Evolutionary conservation across 2,888 invertebrate genomes (phyloP), one percentile per base, ranked within the genome.

Genomic region (Lumbricus terrestris): DNA sequence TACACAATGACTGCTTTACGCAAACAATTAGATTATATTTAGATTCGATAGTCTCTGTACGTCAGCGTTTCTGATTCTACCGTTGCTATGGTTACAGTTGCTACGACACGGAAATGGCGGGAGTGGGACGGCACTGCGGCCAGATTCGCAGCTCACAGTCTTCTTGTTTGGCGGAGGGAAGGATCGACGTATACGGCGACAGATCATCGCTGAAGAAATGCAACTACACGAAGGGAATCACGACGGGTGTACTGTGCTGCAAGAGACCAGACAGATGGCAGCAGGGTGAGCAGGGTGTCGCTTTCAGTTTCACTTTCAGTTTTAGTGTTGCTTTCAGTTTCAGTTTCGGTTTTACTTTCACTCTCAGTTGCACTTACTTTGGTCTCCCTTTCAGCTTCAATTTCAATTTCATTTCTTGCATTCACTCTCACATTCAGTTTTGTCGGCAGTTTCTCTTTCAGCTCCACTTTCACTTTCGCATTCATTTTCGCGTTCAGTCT

Each of bases 181-280:
- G 94, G 38, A 93, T 94, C n/a, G 94, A 94, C 90, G 94, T 94
- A n/a, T 94, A 93, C 90, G 91, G 92, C 89, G 92, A 93, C 4
- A 82, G 40, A 29, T 54, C 33, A 16, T 35, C 42, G 29, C 38
- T 42, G 4, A 90, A 42, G 90, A 90, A 85, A 88, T 91, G 91
- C 85, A 91, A 92, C 88, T 94, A 93, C 92, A 93, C 93, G 88
- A 92, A 93, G 6, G 93, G 92, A 88, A 90, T 93, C 11, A 93
- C 93, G n/a, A 92, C 93, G 40, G 94, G 94, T 5, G 93, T 94
- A 16, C 92, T 94, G 88, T 94, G 94, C 92, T 94, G 94, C 92
- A 93, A 93, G 54, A 69, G 54, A n/a, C 91, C 89, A 5, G 88
- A 91, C 54, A 89, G 40, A 11, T 89, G 89, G 89, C 89, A 89